Base-by-base conservation (phyloP, 2,888 invertebrate genomes). In the Neocrepidodera transversa region DNA sequence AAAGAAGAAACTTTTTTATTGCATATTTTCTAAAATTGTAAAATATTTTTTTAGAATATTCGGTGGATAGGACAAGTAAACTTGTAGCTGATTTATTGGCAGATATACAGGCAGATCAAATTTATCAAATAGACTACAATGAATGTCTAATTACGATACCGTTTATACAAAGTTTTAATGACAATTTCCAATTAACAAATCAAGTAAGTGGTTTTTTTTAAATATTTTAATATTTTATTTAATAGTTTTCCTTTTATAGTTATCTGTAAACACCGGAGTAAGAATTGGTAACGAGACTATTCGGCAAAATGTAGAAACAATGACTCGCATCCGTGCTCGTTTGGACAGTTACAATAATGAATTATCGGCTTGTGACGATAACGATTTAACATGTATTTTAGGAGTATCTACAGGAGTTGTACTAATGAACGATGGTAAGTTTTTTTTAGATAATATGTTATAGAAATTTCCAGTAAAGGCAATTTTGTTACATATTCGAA, bases 351-450 rank as follows among this genome's bases (percentile, higher is more conserved):
- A 17, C 10, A 30, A 30, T 16, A 30, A 47, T 11, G 16, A 16
- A 16, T 17, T 47, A 8, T 1, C 14, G 1, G 14, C 28, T 6
- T 4, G 55, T 48, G 3, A 11, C 11, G 38, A 38, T 7, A 38
- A 47, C 7, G 13, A 38, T n/a, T 1, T 13, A 13, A 48, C 26
- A 6, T 55, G 55, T 10, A 38, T 55, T 0, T 18, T 55, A 20
- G n/a, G 38, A 11, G 4, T 55, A 38, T n/a, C 48, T 2, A 17
- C 35, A 6, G 11, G 20, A 28, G 48, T 26, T 16, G 48, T 36
- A 2, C 38, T 36, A 13, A 13, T 20, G 4, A 36, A 20, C 32
- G 13, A 13, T 6, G 13, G 32, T 32, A 32, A 32, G 32, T 32
- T 13, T 28, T 4, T 23, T 23, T 23, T n/a, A n/a, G n/a, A n/a